A percentile compares a stretch with the other conserved stretches of the same genome.
Evolutionary conservation across 2,113 vertebrate genomes (phyloP).

Genomic region (Pygoscelis antarcticus): DNA sequence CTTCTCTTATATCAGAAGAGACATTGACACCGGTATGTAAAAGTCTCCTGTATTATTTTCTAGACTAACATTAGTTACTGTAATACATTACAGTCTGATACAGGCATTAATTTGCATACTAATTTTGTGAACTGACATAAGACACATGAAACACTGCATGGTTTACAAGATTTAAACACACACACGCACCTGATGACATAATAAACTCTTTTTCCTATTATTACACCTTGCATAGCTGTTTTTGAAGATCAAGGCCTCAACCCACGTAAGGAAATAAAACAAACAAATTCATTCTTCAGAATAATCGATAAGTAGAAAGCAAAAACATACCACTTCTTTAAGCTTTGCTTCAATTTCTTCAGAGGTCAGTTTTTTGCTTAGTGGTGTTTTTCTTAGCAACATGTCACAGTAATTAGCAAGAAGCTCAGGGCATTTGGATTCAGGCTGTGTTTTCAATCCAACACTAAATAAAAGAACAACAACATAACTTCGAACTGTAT

Average conservation of each 20-base stretch:
- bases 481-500: not conserved
- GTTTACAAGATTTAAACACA: not conserved
- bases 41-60: not conserved
- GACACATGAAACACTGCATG: not conserved
- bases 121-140: not conserved
- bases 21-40: not conserved
- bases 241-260: not conserved
- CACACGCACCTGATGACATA: not conserved
- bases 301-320: not conserved
- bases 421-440: constrained; percentile 98
- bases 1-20: not conserved
- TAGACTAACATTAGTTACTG: not conserved
- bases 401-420: constrained; percentile 99
- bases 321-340: constrained; percentile 92
- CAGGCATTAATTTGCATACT: not conserved
- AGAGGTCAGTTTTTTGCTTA: constrained; percentile 98
- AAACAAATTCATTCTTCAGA: constrained; percentile 2
- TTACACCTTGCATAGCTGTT: not conserved
- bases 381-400: constrained; percentile 96
- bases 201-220: not conserved
- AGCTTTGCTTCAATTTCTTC: constrained; percentile 99
- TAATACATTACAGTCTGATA: not conserved
- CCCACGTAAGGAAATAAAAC: not conserved
- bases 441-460: constrained; percentile 96
- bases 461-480: constrained; percentile 80